phyloP scores from a whole-genome alignment of 2,797 vertebrate genomes.

The Anisognathus igniventris region DNA sequence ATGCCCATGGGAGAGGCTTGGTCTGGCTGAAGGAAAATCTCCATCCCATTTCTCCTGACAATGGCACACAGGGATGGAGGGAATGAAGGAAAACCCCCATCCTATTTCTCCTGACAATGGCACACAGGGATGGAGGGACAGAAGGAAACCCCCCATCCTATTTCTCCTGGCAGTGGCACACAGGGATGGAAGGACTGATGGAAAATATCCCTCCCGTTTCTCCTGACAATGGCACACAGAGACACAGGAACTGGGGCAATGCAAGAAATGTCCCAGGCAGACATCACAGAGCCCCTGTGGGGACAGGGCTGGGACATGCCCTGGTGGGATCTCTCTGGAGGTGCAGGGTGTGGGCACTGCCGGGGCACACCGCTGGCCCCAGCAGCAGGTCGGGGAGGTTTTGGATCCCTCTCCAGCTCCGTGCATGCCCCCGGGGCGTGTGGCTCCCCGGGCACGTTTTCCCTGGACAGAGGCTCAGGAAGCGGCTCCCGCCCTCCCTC shows the following conservation, averaged over 20 bases:
- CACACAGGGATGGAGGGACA: background rate
- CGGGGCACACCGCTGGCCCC: fast-evolving
- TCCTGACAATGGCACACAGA: background rate
- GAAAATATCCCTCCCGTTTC: background rate
- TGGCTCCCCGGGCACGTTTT: background rate
- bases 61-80: background rate
- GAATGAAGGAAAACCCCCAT: background rate
- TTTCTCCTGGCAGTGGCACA: background rate
- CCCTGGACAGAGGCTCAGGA: background rate
- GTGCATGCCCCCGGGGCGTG: fast-evolving
- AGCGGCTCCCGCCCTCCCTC: background rate
- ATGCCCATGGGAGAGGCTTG: background rate
- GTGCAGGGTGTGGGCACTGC: fast-evolving
- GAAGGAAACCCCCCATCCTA: background rate
- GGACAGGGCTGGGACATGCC: fast-evolving
- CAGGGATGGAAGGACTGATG: background rate
- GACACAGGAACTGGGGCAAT: background rate
- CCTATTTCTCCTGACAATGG: background rate
- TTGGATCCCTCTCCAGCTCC: background rate
- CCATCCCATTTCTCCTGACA: background rate
- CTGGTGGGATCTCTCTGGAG: fast-evolving
- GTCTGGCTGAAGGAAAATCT: background rate
- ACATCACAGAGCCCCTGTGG: background rate
- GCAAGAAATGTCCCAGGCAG: background rate
- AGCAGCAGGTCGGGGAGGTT: background rate